A percentile compares a stretch with the other conserved stretches of the same genome.
These are phyloP conservation scores for Dynastes hyllus DNA, from an alignment of 2,888 invertebrate species.

Conservation along the genomic window DNA sequence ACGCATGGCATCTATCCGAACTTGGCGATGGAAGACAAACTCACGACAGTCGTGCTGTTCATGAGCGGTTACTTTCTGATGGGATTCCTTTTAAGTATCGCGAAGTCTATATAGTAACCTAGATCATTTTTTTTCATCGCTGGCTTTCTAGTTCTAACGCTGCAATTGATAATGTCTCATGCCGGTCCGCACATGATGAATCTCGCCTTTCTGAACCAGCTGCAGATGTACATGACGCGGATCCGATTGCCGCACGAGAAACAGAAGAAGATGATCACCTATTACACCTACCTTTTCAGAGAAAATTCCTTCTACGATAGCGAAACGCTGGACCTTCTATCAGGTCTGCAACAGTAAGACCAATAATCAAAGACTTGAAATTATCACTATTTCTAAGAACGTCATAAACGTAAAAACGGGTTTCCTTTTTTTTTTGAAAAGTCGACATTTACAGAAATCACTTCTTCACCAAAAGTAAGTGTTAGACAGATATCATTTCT, in stretches of 20 bases:
- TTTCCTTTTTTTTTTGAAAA: not conserved
- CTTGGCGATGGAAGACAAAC: constrained; percentile 34
- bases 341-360: constrained; percentile 51
- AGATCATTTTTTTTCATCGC: not conserved
- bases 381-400: not conserved
- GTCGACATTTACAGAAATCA: not conserved
- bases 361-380: not conserved
- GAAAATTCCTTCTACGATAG: constrained; percentile 66
- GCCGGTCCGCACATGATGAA: constrained; percentile 36
- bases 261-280: constrained; percentile 23
- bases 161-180: constrained; percentile 41
- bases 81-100: constrained; percentile 39
- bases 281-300: constrained; percentile 67
- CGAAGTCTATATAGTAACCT: not conserved
- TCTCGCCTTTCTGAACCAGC: constrained; percentile 36
- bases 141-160: constrained; percentile 20
- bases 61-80: constrained; percentile 36
- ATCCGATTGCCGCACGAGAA: constrained; percentile 24
- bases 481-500: no score
- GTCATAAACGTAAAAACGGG: not conserved
- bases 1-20: constrained; percentile 37
- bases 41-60: constrained; percentile 15
- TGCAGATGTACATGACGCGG: constrained; percentile 39
- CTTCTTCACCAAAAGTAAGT: no score
- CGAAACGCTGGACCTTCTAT: constrained; percentile 66